A percentile compares a stretch with the other conserved stretches of the same genome.
Conservation (phyloP, 2,888 invertebrate species). For the Poecilus cupreus region DNA sequence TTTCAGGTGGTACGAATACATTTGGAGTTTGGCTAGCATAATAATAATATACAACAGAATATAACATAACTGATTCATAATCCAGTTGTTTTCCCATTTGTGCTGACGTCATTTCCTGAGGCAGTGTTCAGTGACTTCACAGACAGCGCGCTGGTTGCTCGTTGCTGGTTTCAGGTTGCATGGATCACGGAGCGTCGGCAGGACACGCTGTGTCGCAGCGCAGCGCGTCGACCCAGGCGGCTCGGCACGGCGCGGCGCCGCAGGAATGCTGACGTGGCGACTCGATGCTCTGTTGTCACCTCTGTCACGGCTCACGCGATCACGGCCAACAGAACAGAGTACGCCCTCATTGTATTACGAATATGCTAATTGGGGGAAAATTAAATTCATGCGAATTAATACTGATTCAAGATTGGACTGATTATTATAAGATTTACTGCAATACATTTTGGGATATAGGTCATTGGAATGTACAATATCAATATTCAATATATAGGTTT, state of each 20-base stretch:
- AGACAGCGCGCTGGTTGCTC: background rate
- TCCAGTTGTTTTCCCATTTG: background rate
- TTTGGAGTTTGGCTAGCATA: too few species aligned
- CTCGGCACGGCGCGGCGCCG: constrained; percentile 2
- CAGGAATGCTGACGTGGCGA: constrained; percentile 18
- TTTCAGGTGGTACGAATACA: too few species aligned
- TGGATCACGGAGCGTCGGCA: background rate
- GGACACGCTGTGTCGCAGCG: background rate
- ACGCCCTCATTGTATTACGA: too few species aligned
- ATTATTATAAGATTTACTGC: too few species aligned
- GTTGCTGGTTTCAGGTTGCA: background rate
- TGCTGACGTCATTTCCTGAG: background rate
- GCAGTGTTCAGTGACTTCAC: background rate
- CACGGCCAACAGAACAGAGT: background rate
- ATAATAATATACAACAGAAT: too few species aligned
- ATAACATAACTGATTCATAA: background rate
- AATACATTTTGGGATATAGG: too few species aligned
- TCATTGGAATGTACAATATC: too few species aligned
- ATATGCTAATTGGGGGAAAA: too few species aligned
- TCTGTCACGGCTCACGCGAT: background rate
- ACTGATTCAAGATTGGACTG: too few species aligned
- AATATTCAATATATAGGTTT: too few species aligned
- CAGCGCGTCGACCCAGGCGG: background rate
- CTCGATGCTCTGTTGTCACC: constrained; percentile 24
- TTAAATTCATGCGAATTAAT: background rate